Evolutionary conservation across 2,797 vertebrate genomes (phyloP), one percentile per base, ranked within the genome.

Genomic region (Spea hammondii): DNA sequence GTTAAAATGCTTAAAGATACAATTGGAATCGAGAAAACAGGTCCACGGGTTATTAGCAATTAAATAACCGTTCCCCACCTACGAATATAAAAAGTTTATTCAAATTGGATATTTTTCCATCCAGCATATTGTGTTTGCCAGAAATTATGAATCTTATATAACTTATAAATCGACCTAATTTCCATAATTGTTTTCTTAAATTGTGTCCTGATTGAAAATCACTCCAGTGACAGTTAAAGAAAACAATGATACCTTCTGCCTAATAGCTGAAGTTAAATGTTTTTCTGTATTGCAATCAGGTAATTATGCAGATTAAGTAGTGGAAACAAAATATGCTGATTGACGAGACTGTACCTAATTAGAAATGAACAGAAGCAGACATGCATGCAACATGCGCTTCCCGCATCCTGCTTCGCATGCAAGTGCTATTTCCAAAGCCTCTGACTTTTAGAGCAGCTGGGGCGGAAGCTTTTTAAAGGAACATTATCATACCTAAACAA

Each of bases 101-200:
- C 46, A 76, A 72, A 80, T 71, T 72, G 74, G 68, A 72, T 79
- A 67, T 72, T 69, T 78, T 67, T 59, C 45, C 55, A 54, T 53
- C 14, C 64, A 69, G 65, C 70, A 77, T 69, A 77, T 81, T 76
- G 79, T 81, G 74, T 77, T 77, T 70, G 46, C 59, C 64, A 76
- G 79, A 77, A 72, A 46, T 73, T 69, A 73, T 62, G 70, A 65
- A 73, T 77, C 79, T 70, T 69, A 53, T 69, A 72, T 73, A 81
- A 72, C 65, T 72, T 65, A 65, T 69, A 72, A 74, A 68, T 70
- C 72, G 69, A 51, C 47, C 79, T 82, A 66, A 82, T 82, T 68
- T 82, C 79, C 79, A 82, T 82, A 82, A 82, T 82, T 82, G 79
- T 82, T 82, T 82, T 72, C 70, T 82, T 82, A 82, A 82, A 77